Evolutionary conservation across 1,140 invertebrate genomes (phyloP), one percentile per base, ranked within the genome.

Genomic region (Brachionus angularis): DNA sequence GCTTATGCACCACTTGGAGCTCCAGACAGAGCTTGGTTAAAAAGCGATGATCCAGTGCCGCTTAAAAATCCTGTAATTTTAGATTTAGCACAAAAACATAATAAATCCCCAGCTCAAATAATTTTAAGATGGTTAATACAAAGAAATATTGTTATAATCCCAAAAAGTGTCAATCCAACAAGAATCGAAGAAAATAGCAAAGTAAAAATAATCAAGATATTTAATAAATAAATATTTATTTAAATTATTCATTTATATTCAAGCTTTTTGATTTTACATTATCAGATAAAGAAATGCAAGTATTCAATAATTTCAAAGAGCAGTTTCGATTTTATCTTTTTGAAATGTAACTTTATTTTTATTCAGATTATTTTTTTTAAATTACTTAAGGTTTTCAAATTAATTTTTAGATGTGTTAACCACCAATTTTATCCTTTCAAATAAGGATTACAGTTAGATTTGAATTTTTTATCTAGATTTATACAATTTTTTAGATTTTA

Each of bases 231-330:
- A n/a, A n/a, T n/a, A n/a, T n/a, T n/a, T n/a, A n/a, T n/a, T n/a
- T n/a, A n/a, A n/a, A n/a, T n/a, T n/a, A n/a, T n/a, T n/a, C n/a
- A n/a, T n/a, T n/a, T n/a, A n/a, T n/a, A n/a, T n/a, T n/a, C n/a
- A n/a, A n/a, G n/a, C n/a, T n/a, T n/a, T 67, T 67, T 29, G 62
- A 67, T 36, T 67, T 67, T 67, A 36, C 21, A 1, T 50, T 67
- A 16, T 31, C 23, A 21, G 42, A 46, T 16, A 14, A 67, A 33
- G 62, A 67, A 21, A 47, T 47, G 42, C 23, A 4, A 0, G 42
- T 5, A 18, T 67, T 67, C 23, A 50, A 67, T 12, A 33, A 29
- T 18, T 25, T 67, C 25, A 50, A 67, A 27, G 62, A 67, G 23
- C 14, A 67, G 12, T 67, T 67, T 67, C 33, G 62, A 67, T 67